These are phyloP conservation scores for Delphinapterus leucas DNA, from an alignment of 2,113 vertebrate species.

Conservation along the genomic window DNA sequence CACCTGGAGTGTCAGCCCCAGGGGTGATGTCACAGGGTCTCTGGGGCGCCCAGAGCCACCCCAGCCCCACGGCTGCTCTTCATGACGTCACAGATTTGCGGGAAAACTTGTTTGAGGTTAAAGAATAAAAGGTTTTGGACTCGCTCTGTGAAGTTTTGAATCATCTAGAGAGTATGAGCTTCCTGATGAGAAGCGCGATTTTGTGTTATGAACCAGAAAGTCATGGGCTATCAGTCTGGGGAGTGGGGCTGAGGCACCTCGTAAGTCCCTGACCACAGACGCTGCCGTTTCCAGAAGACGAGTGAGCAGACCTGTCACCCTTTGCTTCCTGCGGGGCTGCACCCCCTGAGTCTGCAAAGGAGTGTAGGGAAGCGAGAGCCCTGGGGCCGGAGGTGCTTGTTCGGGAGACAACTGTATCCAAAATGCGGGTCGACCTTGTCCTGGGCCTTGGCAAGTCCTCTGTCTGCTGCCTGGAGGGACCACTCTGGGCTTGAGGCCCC, in stretches of 20 bases:
- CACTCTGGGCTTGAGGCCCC: conserved; percentile 40
- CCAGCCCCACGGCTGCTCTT: neutral
- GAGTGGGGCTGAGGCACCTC: conserved; percentile 83
- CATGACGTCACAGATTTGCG: conserved; percentile 1
- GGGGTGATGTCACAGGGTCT: neutral
- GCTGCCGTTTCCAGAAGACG: conserved; percentile 81
- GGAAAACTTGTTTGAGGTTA: conserved; percentile 70
- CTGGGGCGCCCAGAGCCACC: too few species aligned
- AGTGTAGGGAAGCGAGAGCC: rapidly evolving
- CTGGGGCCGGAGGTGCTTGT: rapidly evolving
- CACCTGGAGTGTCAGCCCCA: too few species aligned
- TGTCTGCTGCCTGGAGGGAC: neutral
- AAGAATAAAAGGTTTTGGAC: conserved; percentile 75
- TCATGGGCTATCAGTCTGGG: conserved; percentile 83
- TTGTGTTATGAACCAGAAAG: conserved; percentile 88
- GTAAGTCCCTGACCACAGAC: conserved; percentile 81
- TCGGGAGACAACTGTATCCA: conserved; percentile 11
- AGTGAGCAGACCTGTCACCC: conserved; percentile 80
- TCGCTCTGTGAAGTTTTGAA: conserved; percentile 86
- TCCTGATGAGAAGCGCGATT: conserved; percentile 82
- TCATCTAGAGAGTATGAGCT: conserved; percentile 86
- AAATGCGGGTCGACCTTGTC: neutral
- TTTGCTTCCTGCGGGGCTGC: conserved; percentile 59
- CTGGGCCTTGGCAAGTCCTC: neutral
- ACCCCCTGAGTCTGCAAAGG: rapidly evolving